Conservation (phyloP, 2,888 invertebrate genomes). For the Xanthia icteritia region DNA sequence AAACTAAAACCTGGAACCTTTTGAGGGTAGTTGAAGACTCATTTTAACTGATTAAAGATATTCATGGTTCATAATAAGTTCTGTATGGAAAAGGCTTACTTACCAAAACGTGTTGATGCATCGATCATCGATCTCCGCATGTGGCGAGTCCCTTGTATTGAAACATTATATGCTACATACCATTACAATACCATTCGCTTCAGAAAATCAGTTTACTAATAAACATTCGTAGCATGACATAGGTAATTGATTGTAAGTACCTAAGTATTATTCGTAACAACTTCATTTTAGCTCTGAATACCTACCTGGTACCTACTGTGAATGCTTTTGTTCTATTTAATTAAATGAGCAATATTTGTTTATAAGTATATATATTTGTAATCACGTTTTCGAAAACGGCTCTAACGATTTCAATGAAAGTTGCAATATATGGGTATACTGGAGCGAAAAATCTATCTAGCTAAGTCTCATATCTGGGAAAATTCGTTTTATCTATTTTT, state of each 20-base stretch:
- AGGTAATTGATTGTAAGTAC: neutral
- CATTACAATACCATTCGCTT: neutral
- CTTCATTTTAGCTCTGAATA: neutral
- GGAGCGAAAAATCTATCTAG: too few relatives aligned
- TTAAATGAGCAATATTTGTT: too few relatives aligned
- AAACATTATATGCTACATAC: neutral
- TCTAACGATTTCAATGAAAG: too few relatives aligned
- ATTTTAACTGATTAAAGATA: constrained; percentile 8
- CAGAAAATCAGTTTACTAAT: neutral
- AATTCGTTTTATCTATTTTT: too few relatives aligned
- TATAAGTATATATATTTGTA: too few relatives aligned
- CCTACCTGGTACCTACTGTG: too few relatives aligned
- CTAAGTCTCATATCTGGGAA: too few relatives aligned
- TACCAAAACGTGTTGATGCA: neutral
- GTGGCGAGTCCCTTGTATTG: constrained; percentile 6
- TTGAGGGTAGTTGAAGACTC: constrained; percentile 4
- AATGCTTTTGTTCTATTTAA: too few relatives aligned
- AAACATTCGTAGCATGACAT: neutral
- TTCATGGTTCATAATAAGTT: neutral
- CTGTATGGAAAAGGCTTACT: neutral
- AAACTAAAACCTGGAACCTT: constrained; percentile 19
- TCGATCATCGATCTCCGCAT: neutral
- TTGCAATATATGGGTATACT: too few relatives aligned
- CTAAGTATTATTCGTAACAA: too few relatives aligned
- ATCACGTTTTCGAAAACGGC: too few relatives aligned